These are phyloP conservation scores for Pongo abelii DNA, from an alignment of 2,113 vertebrate species.

Conservation along the genomic window DNA sequence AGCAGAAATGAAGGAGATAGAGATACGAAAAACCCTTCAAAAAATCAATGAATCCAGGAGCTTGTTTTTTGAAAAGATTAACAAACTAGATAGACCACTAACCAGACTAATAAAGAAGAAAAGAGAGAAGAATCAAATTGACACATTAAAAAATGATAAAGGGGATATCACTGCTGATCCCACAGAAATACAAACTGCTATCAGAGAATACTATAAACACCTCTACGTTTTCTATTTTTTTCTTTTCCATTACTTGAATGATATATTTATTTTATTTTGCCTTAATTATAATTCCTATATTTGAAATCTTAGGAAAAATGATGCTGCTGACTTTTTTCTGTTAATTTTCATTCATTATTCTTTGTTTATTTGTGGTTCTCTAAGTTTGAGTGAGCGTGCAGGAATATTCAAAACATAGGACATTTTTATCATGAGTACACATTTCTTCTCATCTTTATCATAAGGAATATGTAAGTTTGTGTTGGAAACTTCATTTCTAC, in stretches of 20 bases:
- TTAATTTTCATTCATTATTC: not conserved
- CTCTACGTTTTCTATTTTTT: not conserved
- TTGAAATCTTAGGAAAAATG: not conserved
- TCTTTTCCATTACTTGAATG: not conserved
- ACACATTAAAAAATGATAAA: no score
- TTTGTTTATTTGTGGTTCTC: not conserved
- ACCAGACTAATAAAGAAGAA: no score
- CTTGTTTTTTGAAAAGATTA: no score
- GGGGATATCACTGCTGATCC: no score
- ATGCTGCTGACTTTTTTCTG: not conserved
- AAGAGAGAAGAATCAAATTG: no score
- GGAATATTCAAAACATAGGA: no score
- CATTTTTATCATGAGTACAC: not conserved
- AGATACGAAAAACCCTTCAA: no score
- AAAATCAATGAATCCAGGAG: no score
- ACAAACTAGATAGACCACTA: no score
- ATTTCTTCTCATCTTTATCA: not conserved
- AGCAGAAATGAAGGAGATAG: no score
- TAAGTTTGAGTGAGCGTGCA: not conserved
- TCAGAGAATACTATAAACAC: no score
- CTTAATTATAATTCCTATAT: not conserved
- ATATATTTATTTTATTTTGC: not conserved
- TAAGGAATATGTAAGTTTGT: not conserved
- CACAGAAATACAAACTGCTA: no score
- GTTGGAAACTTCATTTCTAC: not conserved